Percentiles rank a stretch among this genome's conserved stretches.
phyloP scores from a whole-genome alignment of 2,113 vertebrate species.

The Triplophysa siluroides region DNA sequence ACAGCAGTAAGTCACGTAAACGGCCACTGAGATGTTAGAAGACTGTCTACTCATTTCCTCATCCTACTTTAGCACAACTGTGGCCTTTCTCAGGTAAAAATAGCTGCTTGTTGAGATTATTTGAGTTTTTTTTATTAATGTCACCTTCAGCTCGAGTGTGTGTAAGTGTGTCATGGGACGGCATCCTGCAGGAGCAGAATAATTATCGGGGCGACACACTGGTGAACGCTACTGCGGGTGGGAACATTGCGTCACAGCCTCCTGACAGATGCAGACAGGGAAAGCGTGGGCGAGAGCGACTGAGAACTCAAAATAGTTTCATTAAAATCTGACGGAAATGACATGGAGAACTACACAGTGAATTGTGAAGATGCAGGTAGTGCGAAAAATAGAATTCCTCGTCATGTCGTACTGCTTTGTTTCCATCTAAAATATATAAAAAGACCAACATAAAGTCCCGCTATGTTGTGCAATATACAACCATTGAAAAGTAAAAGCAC shows the following conservation, averaged over 20 bases:
- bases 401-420: not conserved
- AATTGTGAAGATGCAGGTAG: not conserved
- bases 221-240: slow-evolving; percentile 52
- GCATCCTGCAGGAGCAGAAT: slow-evolving; percentile 60
- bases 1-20: too few relatives aligned
- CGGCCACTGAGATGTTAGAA: too few relatives aligned
- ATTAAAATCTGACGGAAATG: not conserved
- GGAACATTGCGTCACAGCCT: slow-evolving; percentile 56
- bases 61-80: not conserved
- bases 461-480: too few relatives aligned
- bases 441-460: not conserved
- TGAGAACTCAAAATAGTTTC: slow-evolving; percentile 62
- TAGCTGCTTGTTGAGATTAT: slow-evolving; percentile 24
- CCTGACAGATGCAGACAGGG: slow-evolving; percentile 65
- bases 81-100: slow-evolving; percentile 29
- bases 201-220: slow-evolving; percentile 60
- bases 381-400: too few relatives aligned
- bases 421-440: not conserved
- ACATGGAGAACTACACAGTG: not conserved
- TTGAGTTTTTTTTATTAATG: slow-evolving; percentile 24
- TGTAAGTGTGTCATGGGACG: not conserved
- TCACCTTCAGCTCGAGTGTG: slow-evolving; percentile 38
- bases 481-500: too few relatives aligned
- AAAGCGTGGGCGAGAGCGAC: not conserved
- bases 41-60: not conserved